These are phyloP conservation scores for Eutrigla gurnardus DNA, from an alignment of 2,797 vertebrate genomes.

Conservation along the genomic window DNA sequence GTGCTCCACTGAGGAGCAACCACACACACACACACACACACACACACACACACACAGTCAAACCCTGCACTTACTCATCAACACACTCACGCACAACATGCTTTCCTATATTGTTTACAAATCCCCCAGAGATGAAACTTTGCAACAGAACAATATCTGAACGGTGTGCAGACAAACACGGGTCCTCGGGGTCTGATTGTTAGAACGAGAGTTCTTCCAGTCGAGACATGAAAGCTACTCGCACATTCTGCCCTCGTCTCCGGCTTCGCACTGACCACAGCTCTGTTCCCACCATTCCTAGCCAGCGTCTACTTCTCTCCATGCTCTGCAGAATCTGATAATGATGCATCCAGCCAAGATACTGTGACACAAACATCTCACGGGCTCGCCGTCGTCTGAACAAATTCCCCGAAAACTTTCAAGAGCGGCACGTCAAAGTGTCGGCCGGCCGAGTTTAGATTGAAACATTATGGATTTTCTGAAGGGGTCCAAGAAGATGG, in stretches of 20 bases:
- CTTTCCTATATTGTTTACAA: slow-evolving; percentile 80
- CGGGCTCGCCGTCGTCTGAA: slow-evolving; percentile 16
- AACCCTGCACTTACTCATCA: too few species aligned
- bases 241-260: slow-evolving; percentile 69
- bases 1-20: slow-evolving; percentile 77
- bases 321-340: slow-evolving; percentile 72
- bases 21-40: slow-evolving; percentile 12
- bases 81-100: slow-evolving; percentile 29
- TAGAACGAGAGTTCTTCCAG: slow-evolving; percentile 78
- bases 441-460: background rate
- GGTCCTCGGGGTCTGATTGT: slow-evolving; percentile 78
- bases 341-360: slow-evolving; percentile 60
- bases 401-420: slow-evolving; percentile 8
- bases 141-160: slow-evolving; percentile 78
- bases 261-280: slow-evolving; percentile 65
- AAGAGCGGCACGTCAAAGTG: background rate
- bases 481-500: background rate
- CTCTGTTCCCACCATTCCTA: slow-evolving; percentile 43
- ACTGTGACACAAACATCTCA: slow-evolving; percentile 51
- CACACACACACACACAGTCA: background rate
- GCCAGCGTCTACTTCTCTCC: slow-evolving; percentile 55
- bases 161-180: slow-evolving; percentile 75
- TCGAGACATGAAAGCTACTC: slow-evolving; percentile 72
- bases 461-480: slow-evolving; percentile 9
- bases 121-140: slow-evolving; percentile 78